A percentile compares a stretch with the other conserved stretches of the same genome.
Evolutionary conservation across 2,113 vertebrate genomes (phyloP).

Genomic region (Cryptotis parvus): DNA sequence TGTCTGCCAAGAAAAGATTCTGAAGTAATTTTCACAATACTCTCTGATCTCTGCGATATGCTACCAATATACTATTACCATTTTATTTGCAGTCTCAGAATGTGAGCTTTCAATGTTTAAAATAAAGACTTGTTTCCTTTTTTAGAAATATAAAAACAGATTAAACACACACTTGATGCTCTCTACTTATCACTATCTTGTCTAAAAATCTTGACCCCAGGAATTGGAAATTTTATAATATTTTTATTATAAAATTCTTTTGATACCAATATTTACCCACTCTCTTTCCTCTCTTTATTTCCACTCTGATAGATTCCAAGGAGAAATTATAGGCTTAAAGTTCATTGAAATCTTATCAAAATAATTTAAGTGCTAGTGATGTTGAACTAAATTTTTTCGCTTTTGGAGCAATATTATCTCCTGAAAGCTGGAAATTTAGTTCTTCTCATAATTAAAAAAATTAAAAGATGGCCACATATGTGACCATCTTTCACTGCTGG

Average conservation of each 20-base stretch:
- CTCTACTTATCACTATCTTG: neutral
- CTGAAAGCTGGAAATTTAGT: neutral
- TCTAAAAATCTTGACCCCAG: neutral
- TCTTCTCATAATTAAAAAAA: neutral
- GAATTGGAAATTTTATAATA: neutral
- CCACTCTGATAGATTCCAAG: neutral
- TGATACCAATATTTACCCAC: neutral
- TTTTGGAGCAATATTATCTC: neutral
- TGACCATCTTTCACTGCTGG: neutral
- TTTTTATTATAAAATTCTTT: neutral
- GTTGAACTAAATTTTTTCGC: neutral
- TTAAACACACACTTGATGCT: neutral
- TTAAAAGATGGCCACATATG: neutral
- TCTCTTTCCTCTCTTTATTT: neutral
- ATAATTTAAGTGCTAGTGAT: neutral
- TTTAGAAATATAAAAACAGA: neutral
- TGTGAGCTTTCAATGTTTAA: neutral
- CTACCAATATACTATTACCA: neutral
- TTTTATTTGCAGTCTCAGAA: conserved; percentile 24
- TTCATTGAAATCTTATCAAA: neutral
- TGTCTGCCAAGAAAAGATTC: neutral
- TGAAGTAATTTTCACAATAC: neutral
- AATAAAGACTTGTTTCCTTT: neutral
- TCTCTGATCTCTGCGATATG: neutral
- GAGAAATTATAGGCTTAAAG: neutral